Percentiles rank a stretch among this genome's conserved stretches.
Conservation (phyloP, 2,888 invertebrate genomes). For the Morpho helenor region DNA sequence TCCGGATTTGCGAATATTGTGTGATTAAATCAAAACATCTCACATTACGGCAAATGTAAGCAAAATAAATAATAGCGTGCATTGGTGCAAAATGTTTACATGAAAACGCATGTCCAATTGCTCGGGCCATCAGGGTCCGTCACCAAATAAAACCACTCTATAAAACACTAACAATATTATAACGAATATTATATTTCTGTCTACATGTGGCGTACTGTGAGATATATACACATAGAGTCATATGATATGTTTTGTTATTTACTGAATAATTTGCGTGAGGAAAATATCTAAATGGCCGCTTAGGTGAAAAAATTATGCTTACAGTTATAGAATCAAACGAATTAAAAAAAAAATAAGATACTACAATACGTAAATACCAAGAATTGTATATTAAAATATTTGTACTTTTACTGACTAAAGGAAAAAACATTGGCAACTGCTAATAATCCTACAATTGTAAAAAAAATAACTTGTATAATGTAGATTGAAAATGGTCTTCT, state of each 20-base stretch:
- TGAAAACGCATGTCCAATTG: background rate
- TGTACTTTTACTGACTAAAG: constrained; percentile 92
- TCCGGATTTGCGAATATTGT: constrained; percentile 46
- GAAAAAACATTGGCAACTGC: constrained; percentile 81
- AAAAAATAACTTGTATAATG: constrained; percentile 77
- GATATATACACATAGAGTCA: constrained; percentile 55
- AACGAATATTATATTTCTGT: constrained; percentile 13
- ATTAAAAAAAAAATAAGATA: constrained; percentile 73
- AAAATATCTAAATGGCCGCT: constrained; percentile 68
- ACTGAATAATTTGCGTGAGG: constrained; percentile 72
- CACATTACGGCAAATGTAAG: constrained; percentile 34
- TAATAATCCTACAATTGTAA: constrained; percentile 78
- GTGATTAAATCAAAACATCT: constrained; percentile 28
- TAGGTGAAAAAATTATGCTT: constrained; percentile 75
- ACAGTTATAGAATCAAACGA: constrained; percentile 74
- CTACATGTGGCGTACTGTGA: constrained; percentile 33
- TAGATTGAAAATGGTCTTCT: constrained; percentile 78
- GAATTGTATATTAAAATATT: constrained; percentile 84
- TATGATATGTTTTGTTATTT: constrained; percentile 76
- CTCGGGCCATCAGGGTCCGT: background rate
- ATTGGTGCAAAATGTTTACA: constrained; percentile 8
- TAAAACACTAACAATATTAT: constrained; percentile 1
- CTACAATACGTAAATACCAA: constrained; percentile 80
- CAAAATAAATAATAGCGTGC: constrained; percentile 24
- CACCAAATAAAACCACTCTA: constrained; percentile 11